Evolutionary conservation across 2,888 invertebrate species (phyloP), one percentile per base, ranked within the genome.

Genomic region (Clistopyga incitator): DNA sequence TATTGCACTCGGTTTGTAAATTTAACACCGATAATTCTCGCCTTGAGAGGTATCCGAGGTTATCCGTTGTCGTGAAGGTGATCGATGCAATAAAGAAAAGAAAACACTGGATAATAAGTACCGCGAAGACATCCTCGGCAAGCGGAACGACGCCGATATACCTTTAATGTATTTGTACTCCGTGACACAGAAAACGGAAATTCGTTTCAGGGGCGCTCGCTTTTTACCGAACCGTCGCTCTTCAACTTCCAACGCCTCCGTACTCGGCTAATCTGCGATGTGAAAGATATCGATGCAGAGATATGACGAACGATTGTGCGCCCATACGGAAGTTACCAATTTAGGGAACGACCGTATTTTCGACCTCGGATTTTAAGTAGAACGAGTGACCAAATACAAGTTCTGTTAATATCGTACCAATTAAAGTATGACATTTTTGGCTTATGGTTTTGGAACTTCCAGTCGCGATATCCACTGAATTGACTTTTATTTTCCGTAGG

Each of bases 401-500:
- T 45, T 1, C 13, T 15, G 45, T 45, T 45, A 11, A 6, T 45
- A 3, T 45, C 8, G 4, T 45, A 45, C 45, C 45, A 3, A 45
- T 3, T 15, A 15, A n/a, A n/a, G n/a, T n/a, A n/a, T n/a, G n/a
- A n/a, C n/a, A n/a, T n/a, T 50, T 8, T 15, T 18, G 18, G 6
- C 6, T 50, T 50, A 50, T 50, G 18, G 50, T n/a, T 50, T n/a
- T n/a, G n/a, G 38, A 50, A 13, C 68, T 10, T 11, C 47, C 25
- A 38, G 47, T 29, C 23, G 15, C 61, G 54, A 54, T 61, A 65
- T 38, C 8, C 38, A 15, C 45, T 54, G 52, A 50, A 54, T 76
- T 47, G 71, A 65, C 38, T 76, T 71, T 81, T 71, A 76, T 76
- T 71, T 47, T 18, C 45, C 76, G 76, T 81, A 47, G 81, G 80